Base-by-base conservation (phyloP, 1,140 invertebrate species). In the Drosophila bifasciata region DNA sequence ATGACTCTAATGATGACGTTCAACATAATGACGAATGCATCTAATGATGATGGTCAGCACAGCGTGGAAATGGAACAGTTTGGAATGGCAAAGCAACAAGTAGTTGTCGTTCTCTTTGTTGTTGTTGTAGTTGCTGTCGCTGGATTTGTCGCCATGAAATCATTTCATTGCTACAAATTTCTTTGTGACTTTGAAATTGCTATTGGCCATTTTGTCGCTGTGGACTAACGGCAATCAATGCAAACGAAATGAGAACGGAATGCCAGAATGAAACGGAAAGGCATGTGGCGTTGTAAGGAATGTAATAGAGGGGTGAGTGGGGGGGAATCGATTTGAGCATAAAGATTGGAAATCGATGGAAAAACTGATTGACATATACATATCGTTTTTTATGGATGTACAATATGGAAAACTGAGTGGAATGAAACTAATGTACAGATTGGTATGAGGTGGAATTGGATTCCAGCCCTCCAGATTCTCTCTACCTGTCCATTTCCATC, bases 171-270 rank as follows among this genome's bases (percentile, higher is more conserved):
- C 68, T 19, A 68, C 68, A 78, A 68, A 78, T 68, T 67, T 66
- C 61, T 79, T 74, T 79, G 45, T 58, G 60, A 62, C 75, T 78
- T 73, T 78, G 36, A 68, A 77, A 78, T 78, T 62, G 68, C 73
- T 67, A 50, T 73, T 56, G 71, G 17, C 52, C 52, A 43, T 19
- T 36, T 39, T 41, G 17, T 21, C 4, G 25, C 36, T 41, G 46
- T 48, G 50, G 50, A 49, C 40, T 40, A 72, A 70, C 55, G 66
- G 70, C 41, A 70, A 67, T 64, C 63, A 45, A 43, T 60, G 52
- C 21, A 28, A 67, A 64, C 60, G 63, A 48, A 67, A 67, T 67
- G 21, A 64, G 63, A 64, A 68, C 64, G 64, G 64, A 68, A 68
- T 68, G 61, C 45, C 60, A 53, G 63, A 67, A 64, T 45, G 63